phyloP scores from a whole-genome alignment of 2,888 invertebrate species.

The Ormyrus labotus region DNA sequence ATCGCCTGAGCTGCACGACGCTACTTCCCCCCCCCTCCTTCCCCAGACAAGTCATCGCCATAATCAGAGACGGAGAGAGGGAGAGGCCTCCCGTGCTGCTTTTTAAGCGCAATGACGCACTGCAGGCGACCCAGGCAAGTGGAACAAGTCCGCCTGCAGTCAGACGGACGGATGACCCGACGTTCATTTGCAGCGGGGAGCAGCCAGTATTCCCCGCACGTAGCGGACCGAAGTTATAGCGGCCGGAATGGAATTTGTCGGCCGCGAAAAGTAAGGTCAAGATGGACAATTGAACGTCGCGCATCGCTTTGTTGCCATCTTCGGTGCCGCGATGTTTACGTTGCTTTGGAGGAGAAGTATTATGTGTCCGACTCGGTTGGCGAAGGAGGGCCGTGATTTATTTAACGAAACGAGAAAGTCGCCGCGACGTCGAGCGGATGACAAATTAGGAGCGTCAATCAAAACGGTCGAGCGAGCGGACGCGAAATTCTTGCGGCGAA shows the following conservation, averaged over 20 bases:
- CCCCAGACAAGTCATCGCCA: constrained; percentile 15
- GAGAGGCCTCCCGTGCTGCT: constrained; percentile 11
- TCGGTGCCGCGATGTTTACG: too few relatives aligned
- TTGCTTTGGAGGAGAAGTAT: too few relatives aligned
- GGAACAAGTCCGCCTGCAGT: constrained; percentile 9
- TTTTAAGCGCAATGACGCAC: too few relatives aligned
- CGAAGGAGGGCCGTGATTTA: constrained; percentile 1
- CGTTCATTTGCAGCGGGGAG: constrained; percentile 8
- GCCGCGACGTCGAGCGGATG: neutral
- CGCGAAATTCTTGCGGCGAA: too few relatives aligned
- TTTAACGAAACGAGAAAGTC: neutral
- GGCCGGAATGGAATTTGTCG: constrained; percentile 68
- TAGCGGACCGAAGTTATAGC: constrained; percentile 50
- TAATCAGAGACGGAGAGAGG: neutral
- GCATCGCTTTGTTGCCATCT: too few relatives aligned
- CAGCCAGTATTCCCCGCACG: constrained; percentile 61
- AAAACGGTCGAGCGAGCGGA: too few relatives aligned
- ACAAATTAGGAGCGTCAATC: constrained; percentile 28
- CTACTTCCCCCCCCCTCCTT: constrained; percentile 5
- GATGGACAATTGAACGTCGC: constrained; percentile 51
- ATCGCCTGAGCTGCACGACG: constrained; percentile 7
- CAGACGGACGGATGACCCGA: neutral
- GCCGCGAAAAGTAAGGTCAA: constrained; percentile 65
- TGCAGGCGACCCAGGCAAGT: neutral
- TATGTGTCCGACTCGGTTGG: neutral